Percentiles rank a stretch among this genome's conserved stretches.
Conservation (phyloP, 2,888 invertebrate genomes). For the Pristionchus fissidentatus region DNA sequence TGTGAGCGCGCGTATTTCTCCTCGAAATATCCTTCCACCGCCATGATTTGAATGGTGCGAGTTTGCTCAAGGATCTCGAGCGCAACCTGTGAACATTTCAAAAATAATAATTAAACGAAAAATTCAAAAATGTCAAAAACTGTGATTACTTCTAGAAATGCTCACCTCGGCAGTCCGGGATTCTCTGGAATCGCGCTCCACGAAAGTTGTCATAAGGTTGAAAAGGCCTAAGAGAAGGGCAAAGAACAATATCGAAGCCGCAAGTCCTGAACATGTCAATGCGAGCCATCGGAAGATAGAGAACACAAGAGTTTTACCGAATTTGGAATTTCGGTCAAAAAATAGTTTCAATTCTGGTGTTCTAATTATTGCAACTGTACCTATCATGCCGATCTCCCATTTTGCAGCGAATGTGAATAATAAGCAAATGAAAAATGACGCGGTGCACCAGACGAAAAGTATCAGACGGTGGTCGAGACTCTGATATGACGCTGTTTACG, state of each 20-base stretch:
- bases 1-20: slow-evolving; percentile 67
- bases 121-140: too few relatives aligned
- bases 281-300: too few relatives aligned
- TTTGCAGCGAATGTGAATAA: neutral
- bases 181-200: neutral
- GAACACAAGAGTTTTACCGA: too few relatives aligned
- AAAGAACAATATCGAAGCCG: neutral
- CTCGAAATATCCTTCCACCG: slow-evolving; percentile 75
- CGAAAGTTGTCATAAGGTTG: neutral
- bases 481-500: slow-evolving; percentile 53
- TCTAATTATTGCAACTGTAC: too few relatives aligned
- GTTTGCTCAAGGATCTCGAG: slow-evolving; percentile 77
- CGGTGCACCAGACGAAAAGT: slow-evolving; percentile 54
- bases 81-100: too few relatives aligned
- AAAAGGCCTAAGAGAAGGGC: neutral
- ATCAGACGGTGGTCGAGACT: slow-evolving; percentile 60
- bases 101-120: too few relatives aligned
- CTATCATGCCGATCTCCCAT: neutral
- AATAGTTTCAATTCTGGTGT: too few relatives aligned
- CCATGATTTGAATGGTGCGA: slow-evolving; percentile 76
- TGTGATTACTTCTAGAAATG: too few relatives aligned
- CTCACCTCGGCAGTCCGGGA: neutral
- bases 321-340: too few relatives aligned
- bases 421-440: neutral
- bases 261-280: too few relatives aligned